Conservation (phyloP, 2,797 vertebrate species). For the Xiphophorus birchmanni region DNA sequence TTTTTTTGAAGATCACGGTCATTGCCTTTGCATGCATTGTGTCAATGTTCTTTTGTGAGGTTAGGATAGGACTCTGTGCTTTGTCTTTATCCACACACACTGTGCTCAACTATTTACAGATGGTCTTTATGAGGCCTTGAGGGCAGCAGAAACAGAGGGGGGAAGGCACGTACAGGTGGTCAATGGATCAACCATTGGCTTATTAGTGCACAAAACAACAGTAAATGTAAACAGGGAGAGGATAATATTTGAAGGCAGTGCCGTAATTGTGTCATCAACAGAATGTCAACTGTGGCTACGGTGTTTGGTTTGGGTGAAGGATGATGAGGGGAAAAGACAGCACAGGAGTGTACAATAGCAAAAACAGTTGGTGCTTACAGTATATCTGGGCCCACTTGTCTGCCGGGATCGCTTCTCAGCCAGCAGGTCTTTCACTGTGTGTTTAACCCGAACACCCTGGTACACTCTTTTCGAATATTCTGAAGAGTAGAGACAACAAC, state of each 20-base stretch:
- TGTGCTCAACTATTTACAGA: constrained; percentile 76
- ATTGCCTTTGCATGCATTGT: constrained; percentile 68
- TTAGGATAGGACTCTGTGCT: constrained; percentile 44
- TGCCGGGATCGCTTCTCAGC: constrained; percentile 93
- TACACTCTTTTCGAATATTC: constrained; percentile 92
- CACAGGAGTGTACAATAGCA: constrained; percentile 37
- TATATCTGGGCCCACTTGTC: constrained; percentile 81
- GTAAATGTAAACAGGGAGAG: constrained; percentile 74
- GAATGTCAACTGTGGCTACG: constrained; percentile 73
- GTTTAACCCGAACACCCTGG: constrained; percentile 94
- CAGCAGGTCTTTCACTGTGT: constrained; percentile 96
- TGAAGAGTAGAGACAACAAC: constrained; percentile 45
- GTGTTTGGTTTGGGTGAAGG: constrained; percentile 69
- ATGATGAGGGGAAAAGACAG: constrained; percentile 47
- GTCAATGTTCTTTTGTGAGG: constrained; percentile 69
- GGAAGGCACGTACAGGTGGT: constrained; percentile 47
- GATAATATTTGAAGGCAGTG: constrained; percentile 53
- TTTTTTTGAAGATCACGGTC: constrained; percentile 46
- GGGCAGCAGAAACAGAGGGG: constrained; percentile 43
- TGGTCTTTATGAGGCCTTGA: constrained; percentile 63
- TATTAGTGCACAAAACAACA: constrained; percentile 70
- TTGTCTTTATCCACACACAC: constrained; percentile 61
- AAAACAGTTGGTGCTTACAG: constrained; percentile 78
- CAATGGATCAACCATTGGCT: constrained; percentile 53
- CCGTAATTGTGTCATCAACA: constrained; percentile 64